Evolutionary conservation across 2,888 invertebrate genomes (phyloP).

Genomic region (Cantharis flavilabris): DNA sequence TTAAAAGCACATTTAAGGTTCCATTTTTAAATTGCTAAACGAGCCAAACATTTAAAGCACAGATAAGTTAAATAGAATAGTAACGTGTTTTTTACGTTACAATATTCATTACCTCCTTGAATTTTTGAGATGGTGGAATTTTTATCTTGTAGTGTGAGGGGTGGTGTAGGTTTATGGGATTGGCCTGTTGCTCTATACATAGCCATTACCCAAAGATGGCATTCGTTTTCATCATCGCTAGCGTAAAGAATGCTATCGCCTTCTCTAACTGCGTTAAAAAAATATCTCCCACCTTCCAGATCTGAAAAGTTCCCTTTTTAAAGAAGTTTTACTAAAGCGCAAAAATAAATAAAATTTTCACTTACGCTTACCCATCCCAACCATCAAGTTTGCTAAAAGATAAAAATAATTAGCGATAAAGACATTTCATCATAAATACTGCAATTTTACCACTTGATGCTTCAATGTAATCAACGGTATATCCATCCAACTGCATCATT

Average conservation of each 20-base stretch:
- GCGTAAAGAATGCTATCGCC: constrained; percentile 97
- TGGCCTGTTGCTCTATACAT: constrained; percentile 99
- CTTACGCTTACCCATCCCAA: constrained; percentile 80
- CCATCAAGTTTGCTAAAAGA: constrained; percentile 84
- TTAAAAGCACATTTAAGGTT: too few relatives aligned
- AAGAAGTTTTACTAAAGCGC: constrained; percentile 18
- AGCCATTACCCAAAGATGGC: constrained; percentile 99
- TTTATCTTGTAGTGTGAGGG: constrained; percentile 76
- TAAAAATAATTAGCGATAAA: neutral
- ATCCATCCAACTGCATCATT: constrained; percentile 99
- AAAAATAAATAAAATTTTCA: constrained; percentile 37
- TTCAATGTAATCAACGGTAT: constrained; percentile 99
- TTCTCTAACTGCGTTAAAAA: constrained; percentile 98
- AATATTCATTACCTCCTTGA: constrained; percentile 73
- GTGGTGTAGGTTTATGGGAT: constrained; percentile 97
- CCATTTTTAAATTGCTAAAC: too few relatives aligned
- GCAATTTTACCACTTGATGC: constrained; percentile 80
- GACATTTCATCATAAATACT: constrained; percentile 2
- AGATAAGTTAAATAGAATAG: neutral
- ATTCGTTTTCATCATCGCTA: constrained; percentile 96
- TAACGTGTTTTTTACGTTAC: neutral
- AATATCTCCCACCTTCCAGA: constrained; percentile 90
- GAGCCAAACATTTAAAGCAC: too few relatives aligned
- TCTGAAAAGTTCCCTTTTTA: constrained; percentile 60
- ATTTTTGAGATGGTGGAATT: constrained; percentile 84